phyloP scores from a whole-genome alignment of 2,888 invertebrate species.

The Callimorpha dominula region DNA sequence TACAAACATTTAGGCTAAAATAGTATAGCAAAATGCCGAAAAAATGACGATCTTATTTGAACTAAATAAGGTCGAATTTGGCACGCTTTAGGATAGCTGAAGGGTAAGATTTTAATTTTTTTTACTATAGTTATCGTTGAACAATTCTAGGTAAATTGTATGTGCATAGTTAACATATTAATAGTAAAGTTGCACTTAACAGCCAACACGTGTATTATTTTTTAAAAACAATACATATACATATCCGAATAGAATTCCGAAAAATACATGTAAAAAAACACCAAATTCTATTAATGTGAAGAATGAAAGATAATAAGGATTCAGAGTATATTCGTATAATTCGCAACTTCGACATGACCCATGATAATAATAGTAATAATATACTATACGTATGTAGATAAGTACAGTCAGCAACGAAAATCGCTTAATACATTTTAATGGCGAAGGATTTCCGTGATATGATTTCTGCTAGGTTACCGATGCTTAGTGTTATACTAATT shows the following conservation, averaged over 20 bases:
- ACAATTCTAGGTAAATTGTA: slow-evolving; percentile 15
- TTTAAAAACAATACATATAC: not conserved
- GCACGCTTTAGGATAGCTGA: slow-evolving; percentile 41
- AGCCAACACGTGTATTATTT: not conserved
- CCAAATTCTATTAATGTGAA: not conserved
- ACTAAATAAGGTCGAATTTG: slow-evolving; percentile 37
- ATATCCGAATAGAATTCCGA: not conserved
- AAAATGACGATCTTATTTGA: slow-evolving; percentile 21
- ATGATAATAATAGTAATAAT: not conserved
- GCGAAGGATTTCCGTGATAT: not conserved
- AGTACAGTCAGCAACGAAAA: not conserved
- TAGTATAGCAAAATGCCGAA: slow-evolving; percentile 28
- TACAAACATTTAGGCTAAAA: slow-evolving; percentile 38
- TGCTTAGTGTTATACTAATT: too few species aligned
- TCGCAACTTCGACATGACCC: slow-evolving; percentile 4
- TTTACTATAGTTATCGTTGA: not conserved
- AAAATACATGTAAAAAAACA: not conserved
- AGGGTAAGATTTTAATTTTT: not conserved
- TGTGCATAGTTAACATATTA: not conserved
- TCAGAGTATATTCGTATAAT: not conserved
- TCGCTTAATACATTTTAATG: not conserved
- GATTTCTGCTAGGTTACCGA: not conserved
- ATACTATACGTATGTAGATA: not conserved
- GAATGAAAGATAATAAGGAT: not conserved
- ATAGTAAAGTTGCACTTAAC: not conserved